Conservation (phyloP, 2,888 invertebrate genomes). For the Incurvaria masculella region DNA sequence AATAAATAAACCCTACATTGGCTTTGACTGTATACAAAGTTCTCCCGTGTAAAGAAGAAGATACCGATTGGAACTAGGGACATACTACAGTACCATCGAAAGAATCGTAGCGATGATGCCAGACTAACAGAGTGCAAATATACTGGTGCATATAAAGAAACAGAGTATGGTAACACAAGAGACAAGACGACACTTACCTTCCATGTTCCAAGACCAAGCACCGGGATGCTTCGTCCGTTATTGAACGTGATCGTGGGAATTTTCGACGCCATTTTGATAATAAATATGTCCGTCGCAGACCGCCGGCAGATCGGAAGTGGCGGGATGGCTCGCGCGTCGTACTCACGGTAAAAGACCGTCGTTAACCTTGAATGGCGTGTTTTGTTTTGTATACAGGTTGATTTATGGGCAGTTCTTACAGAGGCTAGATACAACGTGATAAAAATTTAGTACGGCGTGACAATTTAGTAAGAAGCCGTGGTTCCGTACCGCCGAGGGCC, state of each 20-base stretch:
- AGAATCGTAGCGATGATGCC: neutral
- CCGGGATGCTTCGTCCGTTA: conserved; percentile 62
- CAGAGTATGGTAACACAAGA: neutral
- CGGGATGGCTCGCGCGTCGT: too few species aligned
- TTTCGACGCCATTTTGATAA: conserved; percentile 29
- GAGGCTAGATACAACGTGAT: too few species aligned
- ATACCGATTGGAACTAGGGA: neutral
- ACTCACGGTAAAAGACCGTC: too few species aligned
- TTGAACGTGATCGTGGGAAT: conserved; percentile 57
- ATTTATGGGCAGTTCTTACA: too few species aligned
- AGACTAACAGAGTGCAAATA: neutral
- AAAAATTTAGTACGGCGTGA: too few species aligned
- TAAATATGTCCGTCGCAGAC: too few species aligned
- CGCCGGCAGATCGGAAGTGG: too few species aligned
- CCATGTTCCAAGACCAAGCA: conserved; percentile 79
- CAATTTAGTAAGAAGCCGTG: too few species aligned
- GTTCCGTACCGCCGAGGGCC: too few species aligned
- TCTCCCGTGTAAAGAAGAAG: neutral
- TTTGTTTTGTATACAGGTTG: too few species aligned
- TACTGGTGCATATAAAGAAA: neutral
- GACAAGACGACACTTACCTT: conserved; percentile 51
- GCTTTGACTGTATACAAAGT: neutral
- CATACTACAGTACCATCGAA: neutral
- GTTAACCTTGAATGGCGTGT: too few species aligned
- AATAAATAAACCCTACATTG: too few species aligned